Base-by-base conservation (phyloP, 2,797 vertebrate species). In the Macropodus opercularis region DNA sequence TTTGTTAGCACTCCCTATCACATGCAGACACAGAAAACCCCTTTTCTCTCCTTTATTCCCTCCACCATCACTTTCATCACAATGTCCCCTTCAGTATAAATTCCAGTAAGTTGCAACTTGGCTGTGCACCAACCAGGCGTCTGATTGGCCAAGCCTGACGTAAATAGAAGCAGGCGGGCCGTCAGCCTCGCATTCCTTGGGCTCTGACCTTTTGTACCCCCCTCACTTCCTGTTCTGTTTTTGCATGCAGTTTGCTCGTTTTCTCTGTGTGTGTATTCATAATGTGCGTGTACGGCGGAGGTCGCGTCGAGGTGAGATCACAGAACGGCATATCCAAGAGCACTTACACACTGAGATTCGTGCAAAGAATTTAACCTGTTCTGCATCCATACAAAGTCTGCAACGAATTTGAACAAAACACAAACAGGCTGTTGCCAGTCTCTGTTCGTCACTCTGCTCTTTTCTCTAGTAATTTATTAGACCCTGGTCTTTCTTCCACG, bases 141-240 rank as follows among this genome's bases (percentile, higher is more conserved):
- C 88, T 89, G 87, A 92, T 75, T 89, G 78, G 87, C 82, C 81
- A 74, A 74, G 83, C 84, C 60, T 81, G 88, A 91, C 67, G 41
- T 91, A 81, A 85, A 93, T 90, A 85, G 87, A 89, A 85, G 87
- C 69, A 87, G 88, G 68, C 69, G 49, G 67, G 85, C 68, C 61
- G 69, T 59, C 59, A 71, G 63, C 77, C 57, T 77, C 44, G 70
- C 83, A 88, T 94, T 95, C 92, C 87, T 92, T 77, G 51, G 90
- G 85, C 91, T 88, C 79, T 87, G 92, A 93, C 93, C 92, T 93
- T 93, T 93, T 93, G 92, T 93, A 63, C 74, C 40, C 61, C 23
- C 31, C 69, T 63, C 66, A 79, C 75, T 94, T 95, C 94, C 94
- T 94, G 90, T 87, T 39, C 68, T 72, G 63, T 55, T 78, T 78